Evolutionary conservation across 2,797 vertebrate genomes (phyloP).

Genomic region (Diplodus sargus): DNA sequence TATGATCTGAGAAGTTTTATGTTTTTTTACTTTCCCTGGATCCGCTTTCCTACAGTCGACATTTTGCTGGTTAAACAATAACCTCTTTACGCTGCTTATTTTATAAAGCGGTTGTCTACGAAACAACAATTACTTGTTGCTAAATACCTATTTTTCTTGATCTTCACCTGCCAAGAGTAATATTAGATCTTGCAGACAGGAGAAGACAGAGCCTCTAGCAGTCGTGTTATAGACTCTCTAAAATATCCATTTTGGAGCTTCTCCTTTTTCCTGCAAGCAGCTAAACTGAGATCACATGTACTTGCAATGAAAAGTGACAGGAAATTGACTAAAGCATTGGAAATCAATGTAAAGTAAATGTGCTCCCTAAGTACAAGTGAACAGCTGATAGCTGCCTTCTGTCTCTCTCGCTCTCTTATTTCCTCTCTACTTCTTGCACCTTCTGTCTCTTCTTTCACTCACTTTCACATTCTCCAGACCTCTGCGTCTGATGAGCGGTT

Average conservation of each 20-base stretch:
- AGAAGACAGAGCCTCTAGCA: conserved; percentile 45
- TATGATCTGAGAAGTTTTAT: conserved; percentile 31
- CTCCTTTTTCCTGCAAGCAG: conserved; percentile 87
- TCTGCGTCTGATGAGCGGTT: conserved; percentile 51
- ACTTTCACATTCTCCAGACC: conserved; percentile 53
- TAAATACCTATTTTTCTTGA: conserved; percentile 36
- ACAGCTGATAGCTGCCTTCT: conserved; percentile 93
- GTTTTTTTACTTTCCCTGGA: conserved; percentile 9
- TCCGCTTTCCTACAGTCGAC: neutral
- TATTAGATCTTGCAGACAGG: conserved; percentile 48
- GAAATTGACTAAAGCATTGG: conserved; percentile 98
- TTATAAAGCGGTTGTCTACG: conserved; percentile 10
- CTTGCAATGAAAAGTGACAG: conserved; percentile 99
- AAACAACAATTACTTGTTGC: conserved; percentile 36
- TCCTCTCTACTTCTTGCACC: conserved; percentile 48
- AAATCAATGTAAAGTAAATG: conserved; percentile 99
- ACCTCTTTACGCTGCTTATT: conserved; percentile 20
- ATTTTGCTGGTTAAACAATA: neutral
- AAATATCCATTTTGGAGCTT: conserved; percentile 81
- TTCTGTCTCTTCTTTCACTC: conserved; percentile 51
- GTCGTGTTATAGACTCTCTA: conserved; percentile 64
- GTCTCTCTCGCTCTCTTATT: conserved; percentile 63
- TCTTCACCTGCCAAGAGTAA: conserved; percentile 38
- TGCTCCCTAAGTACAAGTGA: conserved; percentile 99
- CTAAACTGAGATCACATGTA: conserved; percentile 97